Evolutionary conservation across 2,888 invertebrate species (phyloP), one percentile per base, ranked within the genome.

Genomic region (Tetragnatha montana): DNA sequence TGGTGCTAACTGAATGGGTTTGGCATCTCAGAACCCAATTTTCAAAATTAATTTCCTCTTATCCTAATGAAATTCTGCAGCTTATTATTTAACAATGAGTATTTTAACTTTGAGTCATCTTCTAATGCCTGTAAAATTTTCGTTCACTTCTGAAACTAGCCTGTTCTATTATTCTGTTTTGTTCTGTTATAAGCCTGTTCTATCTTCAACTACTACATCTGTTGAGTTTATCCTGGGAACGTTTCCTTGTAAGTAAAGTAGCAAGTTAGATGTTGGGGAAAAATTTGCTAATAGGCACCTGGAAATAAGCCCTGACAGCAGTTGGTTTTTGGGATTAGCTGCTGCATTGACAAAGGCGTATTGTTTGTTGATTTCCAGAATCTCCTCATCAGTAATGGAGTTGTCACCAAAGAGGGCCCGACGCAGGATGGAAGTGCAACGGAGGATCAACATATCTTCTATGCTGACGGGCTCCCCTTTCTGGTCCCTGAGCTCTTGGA

Each of bases 361-460:
- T 22, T 12, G 6, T 14, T 82, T 76, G 10, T 50, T 81, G 0
- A 81, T 17, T 70, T 82, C 81, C 21, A 51, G 21, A 19, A 87
- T 22, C n/a, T 81, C 69, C n/a, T 76, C 81, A 14, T 81, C 69
- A 6, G 87, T 60, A 17, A 87, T 70, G 70, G 76, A 81, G n/a
- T 70, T 69, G 0, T 82, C 81, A 51, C 80, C 75, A 19, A 89
- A 85, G 0, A 85, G n/a, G 14, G 80, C 85, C 7, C 21, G 12
- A 2, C 85, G 75, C 10, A 85, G 12, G 4, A 75, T 85, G 8
- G 17, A 35, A 14, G 60, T 76, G 60, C 81, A 80, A 71, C 85
- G 76, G 2, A 19, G 19, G 0, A n/a, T 47, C 7, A 83, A 17
- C 2, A 85, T 10, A 8, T 84, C 81, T 3, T 71, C 21, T 2